Conservation (phyloP, 2,888 invertebrate genomes). For the Aspidapion aeneum region DNA sequence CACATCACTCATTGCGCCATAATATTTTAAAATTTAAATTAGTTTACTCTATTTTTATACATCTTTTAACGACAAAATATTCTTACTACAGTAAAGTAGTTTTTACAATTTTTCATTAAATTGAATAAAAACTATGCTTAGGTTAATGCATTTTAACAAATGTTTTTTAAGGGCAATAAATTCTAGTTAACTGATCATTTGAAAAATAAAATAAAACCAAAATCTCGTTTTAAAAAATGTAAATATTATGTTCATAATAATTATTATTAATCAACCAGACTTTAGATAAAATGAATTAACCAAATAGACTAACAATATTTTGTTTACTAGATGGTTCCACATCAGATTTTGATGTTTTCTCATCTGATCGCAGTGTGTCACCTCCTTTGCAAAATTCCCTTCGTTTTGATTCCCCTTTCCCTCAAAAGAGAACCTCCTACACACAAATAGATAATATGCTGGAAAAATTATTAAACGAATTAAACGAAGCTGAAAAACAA, state of each 20-base stretch:
- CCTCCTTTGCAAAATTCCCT: conserved; percentile 19
- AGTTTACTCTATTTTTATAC: neutral
- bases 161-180: too few species aligned
- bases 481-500: conserved; percentile 46
- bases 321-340: neutral
- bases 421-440: conserved; percentile 39
- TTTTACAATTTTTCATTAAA: neutral
- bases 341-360: conserved; percentile 3
- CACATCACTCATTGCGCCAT: neutral
- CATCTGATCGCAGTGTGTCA: conserved; percentile 37
- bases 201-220: too few species aligned
- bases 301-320: neutral
- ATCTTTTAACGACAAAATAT: conserved; percentile 25
- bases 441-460: conserved; percentile 47
- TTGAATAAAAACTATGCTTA: neutral
- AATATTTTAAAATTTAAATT: neutral
- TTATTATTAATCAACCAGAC: too few species aligned
- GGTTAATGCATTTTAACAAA: too few species aligned
- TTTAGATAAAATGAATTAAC: too few species aligned
- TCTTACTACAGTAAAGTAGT: conserved; percentile 35
- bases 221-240: too few species aligned
- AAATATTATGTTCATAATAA: too few species aligned
- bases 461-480: conserved; percentile 39
- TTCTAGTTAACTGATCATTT: too few species aligned
- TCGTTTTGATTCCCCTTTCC: conserved; percentile 5